Base-by-base conservation (phyloP, 2,888 invertebrate species). In the Papilio protenor region DNA sequence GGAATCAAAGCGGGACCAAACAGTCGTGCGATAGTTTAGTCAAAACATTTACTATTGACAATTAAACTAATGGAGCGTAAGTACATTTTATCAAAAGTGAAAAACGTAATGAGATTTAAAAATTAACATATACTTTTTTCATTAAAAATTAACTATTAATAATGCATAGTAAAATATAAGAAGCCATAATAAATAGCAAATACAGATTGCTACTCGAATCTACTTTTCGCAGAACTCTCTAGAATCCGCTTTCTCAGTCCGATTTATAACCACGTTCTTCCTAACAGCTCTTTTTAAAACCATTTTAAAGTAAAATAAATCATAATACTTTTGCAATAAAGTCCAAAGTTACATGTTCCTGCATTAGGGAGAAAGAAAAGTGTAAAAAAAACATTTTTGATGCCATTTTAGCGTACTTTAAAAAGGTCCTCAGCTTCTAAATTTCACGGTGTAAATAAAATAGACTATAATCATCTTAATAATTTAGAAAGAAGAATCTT, bases 131-230 rank as follows among this genome's bases (percentile, higher is more conserved):
- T 33, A 33, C 1, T 33, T 33, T 33, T 4, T 33, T 33, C 33
- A 33, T 4, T 33, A 33, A 33, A 33, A 33, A 33, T 33, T 33
- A 33, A 33, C 1, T 6, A 14, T 27, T 8, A 40, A 8, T 64
- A 64, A 33, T 40, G 40, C 40, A 64, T 40, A 3, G 11, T 18
- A n/a, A 64, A 64, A 64, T 64, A 40, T 64, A 40, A n/a, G 18
- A 64, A 64, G 64, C 64, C 64, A n/a, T 64, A 40, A 64, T 40
- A 64, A 64, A 40, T 64, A 18, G 64, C n/a, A 40, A 64, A 64
- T 64, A 64, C 64, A 40, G 64, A 64, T 64, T 64, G 64, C 64
- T 64, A 40, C 61, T 61, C 33, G 27, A 61, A 61, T 61, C 61
- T 61, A 33, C 64, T 64, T 64, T 40, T 40, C 33, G 33, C 33